Conservation (phyloP, 1,140 invertebrate species). For the Papilio xuthus region DNA sequence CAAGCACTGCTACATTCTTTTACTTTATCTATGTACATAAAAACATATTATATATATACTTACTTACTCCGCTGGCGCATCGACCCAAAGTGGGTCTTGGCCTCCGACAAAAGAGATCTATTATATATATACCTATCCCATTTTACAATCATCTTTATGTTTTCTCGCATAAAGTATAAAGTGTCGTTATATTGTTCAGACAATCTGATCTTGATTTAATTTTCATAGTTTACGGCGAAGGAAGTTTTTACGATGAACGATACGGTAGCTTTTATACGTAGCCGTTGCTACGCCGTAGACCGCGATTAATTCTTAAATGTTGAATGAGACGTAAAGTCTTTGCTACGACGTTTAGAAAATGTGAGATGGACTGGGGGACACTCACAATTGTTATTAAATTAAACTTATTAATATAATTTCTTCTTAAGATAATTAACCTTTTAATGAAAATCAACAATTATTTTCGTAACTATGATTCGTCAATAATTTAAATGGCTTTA, state of each 20-base stretch:
- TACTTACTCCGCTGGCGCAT: too few relatives aligned
- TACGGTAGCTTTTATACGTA: constrained; percentile 50
- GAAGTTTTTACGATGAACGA: constrained; percentile 70
- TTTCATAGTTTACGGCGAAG: constrained; percentile 68
- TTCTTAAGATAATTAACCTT: not conserved
- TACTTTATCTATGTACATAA: not conserved
- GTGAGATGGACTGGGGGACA: constrained; percentile 36
- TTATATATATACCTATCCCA: not conserved
- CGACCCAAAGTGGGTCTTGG: too few relatives aligned
- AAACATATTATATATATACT: too few relatives aligned
- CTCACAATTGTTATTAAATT: not conserved
- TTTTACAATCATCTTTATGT: constrained; percentile 26
- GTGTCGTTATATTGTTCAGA: constrained; percentile 41
- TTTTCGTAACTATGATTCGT: too few relatives aligned
- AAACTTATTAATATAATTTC: not conserved
- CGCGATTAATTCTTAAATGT: constrained; percentile 75
- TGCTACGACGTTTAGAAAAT: constrained; percentile 49
- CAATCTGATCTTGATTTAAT: constrained; percentile 65
- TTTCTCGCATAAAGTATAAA: constrained; percentile 20
- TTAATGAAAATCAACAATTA: not conserved
- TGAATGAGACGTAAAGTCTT: constrained; percentile 68
- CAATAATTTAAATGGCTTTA: too few relatives aligned
- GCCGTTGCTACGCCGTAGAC: constrained; percentile 46
- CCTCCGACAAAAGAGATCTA: too few relatives aligned
- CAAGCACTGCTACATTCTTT: not conserved